Evolutionary conservation across 2,888 invertebrate species (phyloP).

Genomic region (Eupithecia subfuscata): DNA sequence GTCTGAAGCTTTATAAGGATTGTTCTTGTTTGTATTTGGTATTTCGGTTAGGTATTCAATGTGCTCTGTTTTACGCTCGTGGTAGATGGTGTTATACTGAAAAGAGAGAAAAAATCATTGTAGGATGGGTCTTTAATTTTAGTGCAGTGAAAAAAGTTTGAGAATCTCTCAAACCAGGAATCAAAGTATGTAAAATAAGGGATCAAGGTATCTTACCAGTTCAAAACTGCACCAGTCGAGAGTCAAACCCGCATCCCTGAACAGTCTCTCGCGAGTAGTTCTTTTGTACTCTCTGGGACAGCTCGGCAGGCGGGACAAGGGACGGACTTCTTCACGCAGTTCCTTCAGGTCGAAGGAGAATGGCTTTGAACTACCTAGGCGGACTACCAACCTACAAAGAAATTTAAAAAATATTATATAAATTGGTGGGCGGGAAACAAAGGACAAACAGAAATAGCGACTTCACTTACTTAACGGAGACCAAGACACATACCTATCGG

Average conservation of each 20-base stretch:
- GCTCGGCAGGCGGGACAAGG: conserved; percentile 89
- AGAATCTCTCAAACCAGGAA: neutral
- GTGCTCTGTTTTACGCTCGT: conserved; percentile 63
- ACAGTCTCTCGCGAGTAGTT: conserved; percentile 92
- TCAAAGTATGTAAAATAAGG: neutral
- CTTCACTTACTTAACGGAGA: too few relatives aligned
- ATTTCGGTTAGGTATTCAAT: conserved; percentile 68
- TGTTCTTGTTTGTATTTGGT: conserved; percentile 53
- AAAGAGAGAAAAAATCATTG: conserved; percentile 19
- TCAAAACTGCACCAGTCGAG: conserved; percentile 96
- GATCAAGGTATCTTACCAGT: conserved; percentile 82
- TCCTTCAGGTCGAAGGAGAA: conserved; percentile 89
- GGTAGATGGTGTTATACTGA: conserved; percentile 77
- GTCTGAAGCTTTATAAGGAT: conserved; percentile 44
- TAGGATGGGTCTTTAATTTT: neutral
- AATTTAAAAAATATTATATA: neutral
- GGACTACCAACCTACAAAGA: conserved; percentile 87
- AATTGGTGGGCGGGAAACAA: neutral
- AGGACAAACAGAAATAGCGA: too few relatives aligned
- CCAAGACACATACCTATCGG: too few relatives aligned
- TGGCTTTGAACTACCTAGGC: conserved; percentile 89
- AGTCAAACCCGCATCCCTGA: conserved; percentile 90
- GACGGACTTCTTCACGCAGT: conserved; percentile 91
- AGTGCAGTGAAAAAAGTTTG: conserved; percentile 11
- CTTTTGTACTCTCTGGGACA: conserved; percentile 93